phyloP scores from a whole-genome alignment of 1,140 invertebrate species.

The Sitodiplosis mosellana region DNA sequence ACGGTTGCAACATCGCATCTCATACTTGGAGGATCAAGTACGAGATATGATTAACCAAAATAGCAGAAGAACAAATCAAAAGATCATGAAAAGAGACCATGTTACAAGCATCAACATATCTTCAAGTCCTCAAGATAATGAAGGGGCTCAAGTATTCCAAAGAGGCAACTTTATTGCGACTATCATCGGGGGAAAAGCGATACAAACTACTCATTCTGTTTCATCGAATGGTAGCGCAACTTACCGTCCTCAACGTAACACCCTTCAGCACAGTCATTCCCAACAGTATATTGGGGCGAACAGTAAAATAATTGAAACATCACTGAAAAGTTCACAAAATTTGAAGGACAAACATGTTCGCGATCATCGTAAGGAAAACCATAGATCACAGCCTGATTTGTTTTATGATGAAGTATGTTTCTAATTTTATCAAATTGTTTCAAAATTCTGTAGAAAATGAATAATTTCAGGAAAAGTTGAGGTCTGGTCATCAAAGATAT shows the following conservation, averaged over 20 bases:
- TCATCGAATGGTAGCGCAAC: background rate
- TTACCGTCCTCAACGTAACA: background rate
- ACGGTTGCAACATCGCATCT: constrained; percentile 66
- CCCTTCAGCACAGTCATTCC: constrained; percentile 2
- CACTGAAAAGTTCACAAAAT: no score
- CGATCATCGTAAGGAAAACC: no score
- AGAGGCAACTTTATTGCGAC: constrained; percentile 24
- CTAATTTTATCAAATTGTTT: no score
- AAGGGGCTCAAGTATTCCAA: constrained; percentile 21
- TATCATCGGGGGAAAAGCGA: constrained; percentile 22
- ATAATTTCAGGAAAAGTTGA: no score
- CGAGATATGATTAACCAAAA: constrained; percentile 32
- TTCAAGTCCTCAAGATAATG: constrained; percentile 15
- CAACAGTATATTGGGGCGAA: constrained; percentile 2
- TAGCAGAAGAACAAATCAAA: no score
- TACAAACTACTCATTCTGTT: constrained; percentile 10
- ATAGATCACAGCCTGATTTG: no score
- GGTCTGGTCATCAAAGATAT: no score
- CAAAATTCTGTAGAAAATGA: no score
- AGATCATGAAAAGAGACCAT: constrained; percentile 7
- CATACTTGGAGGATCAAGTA: constrained; percentile 77
- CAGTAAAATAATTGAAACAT: constrained; percentile 1
- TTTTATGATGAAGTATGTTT: constrained; percentile 1
- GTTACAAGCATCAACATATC: constrained; percentile 25
- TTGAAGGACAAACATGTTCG: no score